phyloP scores from a whole-genome alignment of 35 echinoderm and acorn worm species.

The Nesometra sesokonis region DNA sequence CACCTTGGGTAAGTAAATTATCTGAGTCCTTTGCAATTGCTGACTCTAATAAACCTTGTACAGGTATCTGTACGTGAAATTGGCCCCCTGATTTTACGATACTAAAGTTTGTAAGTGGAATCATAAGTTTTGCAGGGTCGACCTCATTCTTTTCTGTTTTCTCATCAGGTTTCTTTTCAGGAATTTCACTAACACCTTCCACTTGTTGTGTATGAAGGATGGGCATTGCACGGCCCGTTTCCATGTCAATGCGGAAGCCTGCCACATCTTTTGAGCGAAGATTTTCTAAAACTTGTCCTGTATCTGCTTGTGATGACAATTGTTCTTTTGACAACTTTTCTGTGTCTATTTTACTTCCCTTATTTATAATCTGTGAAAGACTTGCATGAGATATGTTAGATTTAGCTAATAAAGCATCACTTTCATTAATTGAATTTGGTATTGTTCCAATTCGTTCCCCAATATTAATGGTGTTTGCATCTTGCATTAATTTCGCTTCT shows the following conservation, averaged over 20 bases:
- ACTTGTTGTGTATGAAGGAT: constrained; percentile 7
- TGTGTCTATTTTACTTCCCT: not conserved
- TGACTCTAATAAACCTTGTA: constrained; percentile 44
- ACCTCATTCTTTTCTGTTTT: not conserved
- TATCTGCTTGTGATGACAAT: not conserved
- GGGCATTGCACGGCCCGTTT: constrained; percentile 54
- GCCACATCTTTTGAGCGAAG: constrained; percentile 31
- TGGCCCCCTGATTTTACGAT: constrained; percentile 84
- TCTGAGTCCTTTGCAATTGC: not conserved
- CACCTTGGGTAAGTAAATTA: not conserved
- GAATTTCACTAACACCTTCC: not conserved
- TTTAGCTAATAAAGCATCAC: not conserved
- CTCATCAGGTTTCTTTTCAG: not conserved
- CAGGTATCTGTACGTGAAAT: constrained; percentile 84
- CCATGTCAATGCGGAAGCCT: constrained; percentile 69
- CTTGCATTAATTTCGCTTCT: not conserved
- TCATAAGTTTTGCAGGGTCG: constrained; percentile 18
- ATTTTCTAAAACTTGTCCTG: not conserved
- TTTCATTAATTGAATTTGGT: not conserved
- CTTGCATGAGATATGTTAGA: not conserved
- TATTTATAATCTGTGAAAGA: not conserved
- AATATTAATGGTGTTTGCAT: not conserved
- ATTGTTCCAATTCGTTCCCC: not conserved
- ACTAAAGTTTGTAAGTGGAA: constrained; percentile 81
- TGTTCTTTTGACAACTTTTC: not conserved